phyloP scores from a whole-genome alignment of 2,888 invertebrate species.

The Litoditis marina region DNA sequence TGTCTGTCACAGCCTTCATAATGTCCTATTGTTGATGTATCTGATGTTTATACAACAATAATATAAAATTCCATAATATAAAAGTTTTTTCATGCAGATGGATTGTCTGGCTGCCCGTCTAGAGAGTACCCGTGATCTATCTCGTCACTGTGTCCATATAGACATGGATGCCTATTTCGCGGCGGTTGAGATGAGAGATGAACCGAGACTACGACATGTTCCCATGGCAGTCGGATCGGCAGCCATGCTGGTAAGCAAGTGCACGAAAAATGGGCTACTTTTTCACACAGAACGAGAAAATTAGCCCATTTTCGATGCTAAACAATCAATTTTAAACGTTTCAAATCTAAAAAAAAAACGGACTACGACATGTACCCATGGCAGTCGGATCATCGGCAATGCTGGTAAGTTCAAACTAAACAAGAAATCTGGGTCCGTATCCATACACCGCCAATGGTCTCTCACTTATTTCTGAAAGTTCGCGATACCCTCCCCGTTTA shows the following conservation, averaged over 20 bases:
- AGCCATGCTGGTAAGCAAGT: conserved; percentile 68
- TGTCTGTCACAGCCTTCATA: neutral
- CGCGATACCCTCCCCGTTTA: no score
- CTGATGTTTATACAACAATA: neutral
- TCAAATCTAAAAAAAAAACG: no score
- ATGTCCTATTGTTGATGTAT: neutral
- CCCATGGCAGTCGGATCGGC: conserved; percentile 70
- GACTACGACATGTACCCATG: conserved; percentile 66
- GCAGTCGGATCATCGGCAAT: conserved; percentile 68
- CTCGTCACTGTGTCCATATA: conserved; percentile 42
- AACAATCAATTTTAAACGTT: no score
- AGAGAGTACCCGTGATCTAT: conserved; percentile 64
- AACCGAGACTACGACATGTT: conserved; percentile 63
- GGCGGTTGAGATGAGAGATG: conserved; percentile 68
- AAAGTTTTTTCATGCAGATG: conserved; percentile 64
- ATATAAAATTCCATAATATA: neutral
- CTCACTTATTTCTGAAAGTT: no score
- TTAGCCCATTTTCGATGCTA: no score
- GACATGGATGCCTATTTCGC: conserved; percentile 71
- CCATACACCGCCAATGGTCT: no score
- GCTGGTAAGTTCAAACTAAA: no score
- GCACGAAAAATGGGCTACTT: no score
- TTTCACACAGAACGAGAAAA: neutral
- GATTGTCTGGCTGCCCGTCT: conserved; percentile 63
- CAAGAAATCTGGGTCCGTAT: no score